These are phyloP conservation scores for Aramus guarauna DNA, from an alignment of 2,113 vertebrate species.

Conservation along the genomic window DNA sequence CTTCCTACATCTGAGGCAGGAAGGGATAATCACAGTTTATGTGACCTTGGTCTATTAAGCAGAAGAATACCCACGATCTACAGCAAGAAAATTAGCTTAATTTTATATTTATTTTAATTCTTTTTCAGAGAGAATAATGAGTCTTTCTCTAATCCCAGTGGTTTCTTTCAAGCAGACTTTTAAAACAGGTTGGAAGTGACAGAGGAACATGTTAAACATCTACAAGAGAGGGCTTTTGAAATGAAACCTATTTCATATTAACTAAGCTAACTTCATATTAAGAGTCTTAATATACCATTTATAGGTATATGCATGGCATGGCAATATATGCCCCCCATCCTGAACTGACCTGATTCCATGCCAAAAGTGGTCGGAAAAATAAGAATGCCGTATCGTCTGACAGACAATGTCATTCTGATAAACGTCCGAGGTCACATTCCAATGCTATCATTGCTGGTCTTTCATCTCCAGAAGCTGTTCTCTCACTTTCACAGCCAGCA, in stretches of 20 bases:
- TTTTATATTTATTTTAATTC: not conserved
- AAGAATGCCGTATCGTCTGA: not conserved
- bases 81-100: not conserved
- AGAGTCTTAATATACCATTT: not conserved
- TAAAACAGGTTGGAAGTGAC: not conserved
- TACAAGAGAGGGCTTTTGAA: not conserved
- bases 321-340: not conserved
- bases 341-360: not conserved
- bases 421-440: constrained; percentile 26
- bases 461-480: constrained; percentile 2
- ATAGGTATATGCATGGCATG: not conserved
- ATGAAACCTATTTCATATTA: not conserved
- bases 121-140: not conserved
- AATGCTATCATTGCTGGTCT: not conserved
- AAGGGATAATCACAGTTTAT: not conserved
- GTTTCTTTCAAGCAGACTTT: not conserved
- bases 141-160: not conserved
- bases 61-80: not conserved
- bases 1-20: not conserved
- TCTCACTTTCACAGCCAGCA: not conserved
- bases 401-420: not conserved
- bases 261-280: not conserved
- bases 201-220: not conserved
- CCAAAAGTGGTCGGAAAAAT: not conserved
- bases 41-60: not conserved